phyloP scores from a whole-genome alignment of 2,113 vertebrate genomes.

The Elanus axillaris region DNA sequence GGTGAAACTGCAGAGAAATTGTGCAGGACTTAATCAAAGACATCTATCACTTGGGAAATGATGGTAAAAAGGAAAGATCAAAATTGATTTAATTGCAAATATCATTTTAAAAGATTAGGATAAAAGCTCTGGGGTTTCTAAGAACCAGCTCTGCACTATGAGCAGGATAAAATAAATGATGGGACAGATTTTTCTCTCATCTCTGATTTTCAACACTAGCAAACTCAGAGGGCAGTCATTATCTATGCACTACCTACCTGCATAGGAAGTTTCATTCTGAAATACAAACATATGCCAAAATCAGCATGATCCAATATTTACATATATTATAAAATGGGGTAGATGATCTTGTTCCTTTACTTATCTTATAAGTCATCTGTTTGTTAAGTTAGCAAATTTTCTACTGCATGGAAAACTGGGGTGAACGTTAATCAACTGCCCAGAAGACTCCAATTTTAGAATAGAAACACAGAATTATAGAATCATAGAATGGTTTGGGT shows the following conservation, averaged over 20 bases:
- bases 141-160: not conserved
- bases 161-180: not conserved
- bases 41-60: not conserved
- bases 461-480: not conserved
- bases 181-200: not conserved
- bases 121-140: not conserved
- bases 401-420: not conserved
- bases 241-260: not conserved
- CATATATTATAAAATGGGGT: not conserved
- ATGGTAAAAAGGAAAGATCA: not conserved
- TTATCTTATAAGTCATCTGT: not conserved
- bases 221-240: not conserved
- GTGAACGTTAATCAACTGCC: not conserved
- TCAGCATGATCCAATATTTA: not conserved
- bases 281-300: not conserved
- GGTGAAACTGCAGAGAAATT: not conserved
- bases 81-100: not conserved
- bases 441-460: not conserved
- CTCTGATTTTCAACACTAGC: not conserved
- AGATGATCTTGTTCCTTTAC: not conserved
- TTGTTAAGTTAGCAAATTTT: not conserved
- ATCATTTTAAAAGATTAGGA: not conserved
- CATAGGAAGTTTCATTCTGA: not conserved
- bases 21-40: not conserved
- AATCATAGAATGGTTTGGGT: too few relatives aligned